phyloP scores from a whole-genome alignment of 2,797 vertebrate genomes.

The Halcyon chelicuti region DNA sequence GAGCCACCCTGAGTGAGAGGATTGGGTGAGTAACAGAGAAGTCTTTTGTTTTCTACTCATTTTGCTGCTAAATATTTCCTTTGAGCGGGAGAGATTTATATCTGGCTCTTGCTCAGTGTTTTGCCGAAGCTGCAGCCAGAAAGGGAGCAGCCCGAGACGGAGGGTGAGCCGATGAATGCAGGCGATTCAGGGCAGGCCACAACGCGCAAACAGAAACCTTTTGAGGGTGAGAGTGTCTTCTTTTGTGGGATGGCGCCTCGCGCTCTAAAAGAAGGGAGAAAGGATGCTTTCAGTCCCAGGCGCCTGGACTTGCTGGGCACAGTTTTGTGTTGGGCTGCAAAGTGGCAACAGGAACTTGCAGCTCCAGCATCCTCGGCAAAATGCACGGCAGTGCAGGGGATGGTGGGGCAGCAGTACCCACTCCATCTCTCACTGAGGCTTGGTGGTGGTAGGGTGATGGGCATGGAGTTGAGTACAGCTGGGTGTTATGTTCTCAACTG shows the following conservation, averaged over 20 bases:
- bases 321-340: not conserved
- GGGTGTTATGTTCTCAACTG: not conserved
- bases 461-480: not conserved
- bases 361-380: not conserved
- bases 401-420: fast-evolving
- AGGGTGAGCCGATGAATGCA: slow-evolving; percentile 6
- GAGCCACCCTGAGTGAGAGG: not conserved
- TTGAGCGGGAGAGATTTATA: slow-evolving; percentile 37
- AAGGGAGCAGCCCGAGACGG: not conserved
- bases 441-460: fast-evolving
- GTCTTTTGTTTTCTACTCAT: not conserved
- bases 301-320: fast-evolving
- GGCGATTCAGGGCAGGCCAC: not conserved
- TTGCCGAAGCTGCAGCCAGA: not conserved
- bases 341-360: fast-evolving
- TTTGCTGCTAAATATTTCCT: slow-evolving; percentile 43
- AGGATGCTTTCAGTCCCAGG: not conserved
- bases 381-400: no score
- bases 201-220: not conserved
- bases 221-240: not conserved
- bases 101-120: not conserved
- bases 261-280: not conserved
- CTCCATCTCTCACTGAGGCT: fast-evolving
- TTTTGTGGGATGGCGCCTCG: slow-evolving; percentile 4
- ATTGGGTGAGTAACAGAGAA: slow-evolving; percentile 41